Conservation (phyloP, 2,797 vertebrate genomes). For the Acipenser transmontanus region DNA sequence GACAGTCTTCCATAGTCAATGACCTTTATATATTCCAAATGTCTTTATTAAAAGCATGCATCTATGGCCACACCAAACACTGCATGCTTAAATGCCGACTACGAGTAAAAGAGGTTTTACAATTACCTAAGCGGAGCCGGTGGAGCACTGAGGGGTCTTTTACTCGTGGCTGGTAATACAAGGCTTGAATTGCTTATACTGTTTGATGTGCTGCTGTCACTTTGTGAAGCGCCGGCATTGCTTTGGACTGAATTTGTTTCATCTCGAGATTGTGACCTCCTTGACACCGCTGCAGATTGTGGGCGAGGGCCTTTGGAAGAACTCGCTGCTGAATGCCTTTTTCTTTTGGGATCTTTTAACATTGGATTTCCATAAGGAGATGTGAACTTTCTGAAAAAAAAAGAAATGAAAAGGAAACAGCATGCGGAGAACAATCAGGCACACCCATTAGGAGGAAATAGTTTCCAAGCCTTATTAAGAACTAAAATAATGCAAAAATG, state of each 20-base stretch:
- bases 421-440: too few relatives aligned
- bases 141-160: conserved; percentile 44
- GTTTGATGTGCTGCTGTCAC: conserved; percentile 45
- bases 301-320: conserved; percentile 29
- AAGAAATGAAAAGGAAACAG: not conserved
- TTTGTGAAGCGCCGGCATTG: conserved; percentile 40
- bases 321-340: conserved; percentile 21
- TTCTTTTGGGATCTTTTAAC: conserved; percentile 32
- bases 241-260: conserved; percentile 50
- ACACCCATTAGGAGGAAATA: too few relatives aligned
- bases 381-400: conserved; percentile 28
- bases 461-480: too few relatives aligned
- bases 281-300: conserved; percentile 34
- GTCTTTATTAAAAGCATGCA: too few relatives aligned
- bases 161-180: conserved; percentile 42
- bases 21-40: too few relatives aligned
- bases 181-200: conserved; percentile 43
- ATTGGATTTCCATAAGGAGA: conserved; percentile 27
- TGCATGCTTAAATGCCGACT: not conserved
- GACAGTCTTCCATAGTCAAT: too few relatives aligned
- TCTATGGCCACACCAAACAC: not conserved
- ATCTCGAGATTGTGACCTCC: conserved; percentile 47
- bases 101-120: conserved; percentile 22
- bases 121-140: conserved; percentile 58
- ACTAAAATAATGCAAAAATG: too few relatives aligned